Conservation (phyloP, 2,797 vertebrate species). For the Pantherophis alleghaniensis region DNA sequence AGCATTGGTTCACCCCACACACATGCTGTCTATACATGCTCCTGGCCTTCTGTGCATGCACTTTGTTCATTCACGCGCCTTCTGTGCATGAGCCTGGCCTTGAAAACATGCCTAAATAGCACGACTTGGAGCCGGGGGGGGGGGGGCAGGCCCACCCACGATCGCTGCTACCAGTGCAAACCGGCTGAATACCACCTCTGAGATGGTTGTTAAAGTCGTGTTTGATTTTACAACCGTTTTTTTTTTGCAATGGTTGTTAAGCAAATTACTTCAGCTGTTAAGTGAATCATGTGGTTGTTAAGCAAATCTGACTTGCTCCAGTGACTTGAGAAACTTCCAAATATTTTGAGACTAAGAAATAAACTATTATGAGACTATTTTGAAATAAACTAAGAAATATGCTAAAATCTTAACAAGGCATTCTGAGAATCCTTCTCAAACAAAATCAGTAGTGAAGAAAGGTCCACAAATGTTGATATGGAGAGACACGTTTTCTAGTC, state of each 20-base stretch:
- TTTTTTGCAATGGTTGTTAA: not conserved
- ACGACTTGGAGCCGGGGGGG: too few species aligned
- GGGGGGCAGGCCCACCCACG: too few species aligned
- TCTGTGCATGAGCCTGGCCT: too few species aligned
- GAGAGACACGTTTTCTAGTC: not conserved
- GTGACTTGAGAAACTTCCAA: not conserved
- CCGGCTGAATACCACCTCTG: too few species aligned
- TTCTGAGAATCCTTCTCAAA: not conserved
- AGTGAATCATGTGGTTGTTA: not conserved
- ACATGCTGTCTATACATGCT: accelerated
- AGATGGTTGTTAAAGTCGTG: too few species aligned
- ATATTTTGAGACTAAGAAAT: not conserved
- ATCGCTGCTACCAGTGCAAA: too few species aligned
- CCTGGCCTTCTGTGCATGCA: accelerated
- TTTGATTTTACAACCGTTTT: not conserved
- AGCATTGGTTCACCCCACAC: too few species aligned
- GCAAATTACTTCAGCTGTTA: not conserved
- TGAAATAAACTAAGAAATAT: not conserved
- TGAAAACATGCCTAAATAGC: too few species aligned
- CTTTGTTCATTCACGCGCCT: too few species aligned
- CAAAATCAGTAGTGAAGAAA: not conserved
- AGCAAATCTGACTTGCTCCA: not conserved
- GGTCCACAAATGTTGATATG: not conserved
- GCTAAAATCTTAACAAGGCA: not conserved
- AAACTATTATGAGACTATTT: too few species aligned